phyloP scores from a whole-genome alignment of 2,113 vertebrate genomes.

The Myanophis thanlyinensis region DNA sequence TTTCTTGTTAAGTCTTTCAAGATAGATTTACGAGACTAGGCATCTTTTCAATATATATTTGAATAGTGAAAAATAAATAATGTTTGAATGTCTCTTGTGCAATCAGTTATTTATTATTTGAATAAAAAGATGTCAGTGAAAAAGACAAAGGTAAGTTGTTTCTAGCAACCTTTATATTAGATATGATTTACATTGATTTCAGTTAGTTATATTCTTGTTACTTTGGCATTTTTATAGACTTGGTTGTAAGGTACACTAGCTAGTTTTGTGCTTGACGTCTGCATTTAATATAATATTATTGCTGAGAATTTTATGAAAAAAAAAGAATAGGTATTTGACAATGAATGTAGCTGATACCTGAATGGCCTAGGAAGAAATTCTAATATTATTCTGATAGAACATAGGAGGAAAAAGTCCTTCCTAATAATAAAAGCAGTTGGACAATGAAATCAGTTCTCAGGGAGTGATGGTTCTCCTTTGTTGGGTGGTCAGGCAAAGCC shows the following conservation, averaged over 20 bases:
- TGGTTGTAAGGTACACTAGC: background rate
- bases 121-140: conserved; percentile 5
- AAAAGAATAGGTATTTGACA: background rate
- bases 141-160: conserved; percentile 14
- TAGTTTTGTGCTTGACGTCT: background rate
- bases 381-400: background rate
- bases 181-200: background rate
- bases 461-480: background rate
- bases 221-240: conserved; percentile 9
- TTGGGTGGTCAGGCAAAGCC: background rate
- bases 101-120: conserved; percentile 12
- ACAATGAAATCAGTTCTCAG: background rate
- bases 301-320: background rate
- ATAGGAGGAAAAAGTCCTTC: background rate
- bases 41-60: conserved; percentile 35
- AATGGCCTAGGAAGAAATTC: background rate
- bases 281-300: background rate
- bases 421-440: background rate
- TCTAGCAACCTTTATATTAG: conserved; percentile 10
- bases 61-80: conserved; percentile 23
- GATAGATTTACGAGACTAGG: conserved; percentile 26
- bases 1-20: conserved; percentile 47
- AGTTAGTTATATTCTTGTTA: background rate
- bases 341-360: background rate
- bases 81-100: conserved; percentile 18